Evolutionary conservation across 2,797 vertebrate species (phyloP), one percentile per base, ranked within the genome.

Genomic region (Thaleichthys pacificus): DNA sequence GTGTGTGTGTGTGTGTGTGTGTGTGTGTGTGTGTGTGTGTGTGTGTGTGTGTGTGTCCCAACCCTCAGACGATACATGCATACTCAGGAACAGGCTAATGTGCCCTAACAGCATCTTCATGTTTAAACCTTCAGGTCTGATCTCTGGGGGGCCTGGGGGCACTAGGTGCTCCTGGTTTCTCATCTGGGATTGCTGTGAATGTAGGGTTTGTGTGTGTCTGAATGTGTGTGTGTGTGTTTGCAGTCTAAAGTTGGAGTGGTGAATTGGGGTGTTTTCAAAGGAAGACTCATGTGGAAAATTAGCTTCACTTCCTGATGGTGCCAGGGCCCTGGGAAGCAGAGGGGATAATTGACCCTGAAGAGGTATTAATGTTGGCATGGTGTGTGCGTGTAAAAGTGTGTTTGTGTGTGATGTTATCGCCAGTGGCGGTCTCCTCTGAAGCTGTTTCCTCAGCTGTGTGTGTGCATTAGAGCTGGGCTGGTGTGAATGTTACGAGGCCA

Each of bases 271-370:
- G 70, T 64, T 86, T 80, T 87, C 83, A 84, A 83, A 75, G 47
- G 57, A 54, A 26, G 75, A 72, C 62, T 84, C 79, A 73, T 81
- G 82, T 85, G 87, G 74, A 84, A 82, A 77, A 75, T 88, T 85
- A 69, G 80, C 80, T 85, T 80, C 84, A 75, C 73, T 78, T 78
- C 62, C 30, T 28, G 62, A 77, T 77, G 73, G 69, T 42, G 58
- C 21, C 19, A 71, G 28, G 61, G 32, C 73, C 66, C 35, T 70
- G 35, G 24, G 51, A 72, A n/a, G 54, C 35, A 49, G 63, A 15
- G 32, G 32, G 32, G 60, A 35, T 68, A 67, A 75, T 54, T 70
- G 62, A 72, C 38, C 38, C 35, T 61, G 57, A 47, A 61, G 58
- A 21, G 14, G 69, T 49, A 51, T 26, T 61, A 62, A 21, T 15